Evolutionary conservation across 2,888 invertebrate genomes (phyloP).

Genomic region (Platycheirus rosarum): DNA sequence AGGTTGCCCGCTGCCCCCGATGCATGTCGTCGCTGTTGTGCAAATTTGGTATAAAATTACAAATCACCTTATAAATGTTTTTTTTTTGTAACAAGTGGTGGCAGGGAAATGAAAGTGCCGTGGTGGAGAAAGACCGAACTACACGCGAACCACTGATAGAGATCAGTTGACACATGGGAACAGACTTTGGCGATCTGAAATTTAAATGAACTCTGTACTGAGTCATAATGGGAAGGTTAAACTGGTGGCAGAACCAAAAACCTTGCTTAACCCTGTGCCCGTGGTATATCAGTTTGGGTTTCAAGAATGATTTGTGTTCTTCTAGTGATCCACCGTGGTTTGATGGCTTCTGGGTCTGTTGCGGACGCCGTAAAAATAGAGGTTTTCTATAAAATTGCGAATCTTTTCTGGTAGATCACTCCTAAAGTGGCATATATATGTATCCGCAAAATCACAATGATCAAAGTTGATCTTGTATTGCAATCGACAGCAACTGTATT

Average conservation of each 20-base stretch:
- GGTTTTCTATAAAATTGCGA: not conserved
- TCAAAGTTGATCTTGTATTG: not conserved
- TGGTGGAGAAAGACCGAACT: slow-evolving; percentile 27
- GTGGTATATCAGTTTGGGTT: too few species aligned
- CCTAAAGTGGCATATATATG: slow-evolving; percentile 23
- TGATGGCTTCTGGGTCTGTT: not conserved
- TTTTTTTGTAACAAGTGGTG: slow-evolving; percentile 43
- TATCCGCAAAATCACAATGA: not conserved
- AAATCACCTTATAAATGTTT: slow-evolving; percentile 62
- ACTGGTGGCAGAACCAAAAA: too few species aligned
- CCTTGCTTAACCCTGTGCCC: too few species aligned
- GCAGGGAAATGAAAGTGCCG: slow-evolving; percentile 51
- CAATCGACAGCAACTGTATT: not conserved
- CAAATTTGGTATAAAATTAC: slow-evolving; percentile 71
- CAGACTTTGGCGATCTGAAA: slow-evolving; percentile 4
- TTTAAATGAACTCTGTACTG: slow-evolving; percentile 21
- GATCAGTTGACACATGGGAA: slow-evolving; percentile 46
- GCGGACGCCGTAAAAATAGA: slow-evolving; percentile 24
- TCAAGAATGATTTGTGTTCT: too few species aligned
- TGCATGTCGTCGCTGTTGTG: slow-evolving; percentile 40
- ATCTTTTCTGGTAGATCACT: slow-evolving; percentile 37
- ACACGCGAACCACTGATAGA: slow-evolving; percentile 21
- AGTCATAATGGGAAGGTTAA: too few species aligned
- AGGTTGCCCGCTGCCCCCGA: slow-evolving; percentile 60
- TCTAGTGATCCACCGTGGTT: slow-evolving; percentile 36